These are phyloP conservation scores for Xenopus tropicalis DNA, from an alignment of 2,113 vertebrate species.

Conservation along the genomic window DNA sequence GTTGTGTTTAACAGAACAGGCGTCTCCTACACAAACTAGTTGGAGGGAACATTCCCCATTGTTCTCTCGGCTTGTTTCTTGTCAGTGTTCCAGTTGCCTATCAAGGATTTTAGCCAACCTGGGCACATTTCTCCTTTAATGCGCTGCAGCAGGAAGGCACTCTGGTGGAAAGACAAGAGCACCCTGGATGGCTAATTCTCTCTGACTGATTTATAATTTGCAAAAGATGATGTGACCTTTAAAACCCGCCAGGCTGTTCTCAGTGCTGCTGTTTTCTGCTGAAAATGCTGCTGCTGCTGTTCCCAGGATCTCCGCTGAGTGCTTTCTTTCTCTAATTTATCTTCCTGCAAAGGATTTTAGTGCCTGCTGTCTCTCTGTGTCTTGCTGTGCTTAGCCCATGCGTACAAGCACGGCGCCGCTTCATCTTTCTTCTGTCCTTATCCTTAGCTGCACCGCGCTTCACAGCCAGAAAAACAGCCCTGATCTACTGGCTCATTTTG, in stretches of 20 bases:
- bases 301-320: slow-evolving; percentile 42
- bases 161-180: slow-evolving; percentile 39
- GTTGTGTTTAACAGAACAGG: no score
- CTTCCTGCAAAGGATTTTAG: slow-evolving; percentile 46
- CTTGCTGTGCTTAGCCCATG: slow-evolving; percentile 41
- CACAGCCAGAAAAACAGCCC: slow-evolving; percentile 27
- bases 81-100: slow-evolving; percentile 13
- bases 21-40: neutral
- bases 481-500: slow-evolving; percentile 23
- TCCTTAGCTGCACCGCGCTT: slow-evolving; percentile 23
- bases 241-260: slow-evolving; percentile 42
- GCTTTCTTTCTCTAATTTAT: slow-evolving; percentile 45
- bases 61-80: slow-evolving; percentile 6
- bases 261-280: slow-evolving; percentile 37
- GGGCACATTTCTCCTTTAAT: slow-evolving; percentile 24
- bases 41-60: slow-evolving; percentile 13
- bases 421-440: slow-evolving; percentile 44
- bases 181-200: slow-evolving; percentile 42
- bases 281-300: slow-evolving; percentile 44
- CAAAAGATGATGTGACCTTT: slow-evolving; percentile 45
- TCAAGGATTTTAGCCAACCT: slow-evolving; percentile 15
- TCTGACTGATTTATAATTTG: slow-evolving; percentile 46
- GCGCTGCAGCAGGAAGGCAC: slow-evolving; percentile 37
- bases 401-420: slow-evolving; percentile 30
- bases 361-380: slow-evolving; percentile 42